Base-by-base conservation (phyloP, 1,140 invertebrate species). In the Tetramorium simillimum region DNA sequence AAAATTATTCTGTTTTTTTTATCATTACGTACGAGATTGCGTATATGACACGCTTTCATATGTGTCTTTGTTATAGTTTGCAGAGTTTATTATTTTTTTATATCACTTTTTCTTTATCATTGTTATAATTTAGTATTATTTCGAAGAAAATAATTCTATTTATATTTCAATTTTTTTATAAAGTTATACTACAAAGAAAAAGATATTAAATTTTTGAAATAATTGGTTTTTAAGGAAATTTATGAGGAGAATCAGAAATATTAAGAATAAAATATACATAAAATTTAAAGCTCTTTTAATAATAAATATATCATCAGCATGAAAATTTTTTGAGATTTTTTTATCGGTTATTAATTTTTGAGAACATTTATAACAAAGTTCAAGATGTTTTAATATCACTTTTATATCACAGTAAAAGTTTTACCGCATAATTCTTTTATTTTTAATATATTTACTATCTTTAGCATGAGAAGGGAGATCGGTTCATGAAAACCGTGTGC, bases 361-460 rank as follows among this genome's bases (percentile, higher is more conserved):
- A 33, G 33, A 33, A 33, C 3, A 33, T 33, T 4, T 33, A 33
- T 33, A 4, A 33, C 33, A 33, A 33, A 33, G 33, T 33, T 33
- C 33, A 33, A 33, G 33, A 33, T 33, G 33, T 33, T 33, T 33
- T 33, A 33, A 33, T 33, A 33, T 33, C 33, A 33, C 33, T 33
- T 33, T 33, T 33, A 33, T 33, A 3, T 33, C 33, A 33, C 33
- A 33, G 33, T 33, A 33, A 33, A 33, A 33, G 33, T 33, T 33
- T 33, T 4, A 33, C 33, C 33, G 3, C 33, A 33, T 33, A 33
- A 33, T 33, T 33, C 33, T 33, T 3, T 76, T 40, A 58, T 21
- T 40, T 76, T 76, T 60, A 60, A 76, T 37, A 28, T 24, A 46
- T 78, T 63, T 49, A 24, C 58, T 65, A 78, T 65, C 12, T 77